These are phyloP conservation scores for Gymnogyps californianus DNA, from an alignment of 2,113 vertebrate species.

Conservation along the genomic window DNA sequence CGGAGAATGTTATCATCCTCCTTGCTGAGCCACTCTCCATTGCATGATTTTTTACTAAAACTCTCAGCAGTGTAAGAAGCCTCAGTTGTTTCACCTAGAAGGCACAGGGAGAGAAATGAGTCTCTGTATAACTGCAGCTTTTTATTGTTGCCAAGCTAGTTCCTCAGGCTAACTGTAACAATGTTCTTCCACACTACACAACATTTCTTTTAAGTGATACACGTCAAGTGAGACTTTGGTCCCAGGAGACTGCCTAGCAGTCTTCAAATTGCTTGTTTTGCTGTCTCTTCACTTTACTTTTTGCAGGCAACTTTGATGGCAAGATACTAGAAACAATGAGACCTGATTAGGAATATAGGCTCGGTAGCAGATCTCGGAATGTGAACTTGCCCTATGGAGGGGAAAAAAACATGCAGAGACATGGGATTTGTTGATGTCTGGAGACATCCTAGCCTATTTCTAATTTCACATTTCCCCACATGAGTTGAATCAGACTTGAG, in stretches of 20 bases:
- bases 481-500: constrained; percentile 20
- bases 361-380: background rate
- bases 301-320: constrained; percentile 15
- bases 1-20: background rate
- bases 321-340: background rate
- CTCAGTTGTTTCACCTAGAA: constrained; percentile 34
- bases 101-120: constrained; percentile 47
- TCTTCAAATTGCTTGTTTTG: constrained; percentile 43
- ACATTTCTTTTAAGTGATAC: constrained; percentile 52
- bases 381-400: background rate
- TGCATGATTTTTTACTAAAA: constrained; percentile 14
- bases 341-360: background rate
- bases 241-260: constrained; percentile 35
- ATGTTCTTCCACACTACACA: constrained; percentile 41
- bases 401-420: background rate
- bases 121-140: constrained; percentile 30
- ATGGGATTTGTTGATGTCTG: background rate
- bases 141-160: constrained; percentile 48
- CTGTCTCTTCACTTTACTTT: constrained; percentile 19
- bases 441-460: background rate
- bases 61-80: constrained; percentile 23
- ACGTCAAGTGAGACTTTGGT: constrained; percentile 32
- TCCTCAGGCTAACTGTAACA: constrained; percentile 51
- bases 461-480: constrained; percentile 5
- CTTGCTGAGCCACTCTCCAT: background rate